Conservation (phyloP, 2,113 vertebrate genomes). For the Parus major region DNA sequence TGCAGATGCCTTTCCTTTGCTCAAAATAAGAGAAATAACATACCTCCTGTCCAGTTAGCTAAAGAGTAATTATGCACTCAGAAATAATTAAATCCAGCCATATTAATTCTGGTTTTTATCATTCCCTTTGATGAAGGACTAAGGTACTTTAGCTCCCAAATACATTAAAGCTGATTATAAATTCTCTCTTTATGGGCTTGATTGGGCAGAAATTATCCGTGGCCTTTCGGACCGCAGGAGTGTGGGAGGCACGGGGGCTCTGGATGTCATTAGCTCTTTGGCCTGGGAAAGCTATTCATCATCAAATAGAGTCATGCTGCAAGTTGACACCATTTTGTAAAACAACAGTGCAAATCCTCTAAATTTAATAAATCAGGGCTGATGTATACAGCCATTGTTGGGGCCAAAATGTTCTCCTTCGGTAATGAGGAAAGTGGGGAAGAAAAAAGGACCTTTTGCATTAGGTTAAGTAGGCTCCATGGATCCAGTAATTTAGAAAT, state of each 20-base stretch:
- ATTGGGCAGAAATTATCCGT: slow-evolving; percentile 61
- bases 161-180: slow-evolving; percentile 73
- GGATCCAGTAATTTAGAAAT: slow-evolving; percentile 22
- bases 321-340: slow-evolving; percentile 13
- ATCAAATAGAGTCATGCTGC: neutral
- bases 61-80: slow-evolving; percentile 64
- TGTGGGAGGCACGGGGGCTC: slow-evolving; percentile 17
- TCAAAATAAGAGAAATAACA: neutral
- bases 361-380: neutral
- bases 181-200: slow-evolving; percentile 63
- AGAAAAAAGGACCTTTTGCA: neutral
- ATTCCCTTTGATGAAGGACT: slow-evolving; percentile 73
- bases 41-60: slow-evolving; percentile 47
- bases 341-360: slow-evolving; percentile 23
- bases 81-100: slow-evolving; percentile 69
- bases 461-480: neutral
- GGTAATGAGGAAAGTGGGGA: neutral
- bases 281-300: slow-evolving; percentile 5
- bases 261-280: slow-evolving; percentile 25
- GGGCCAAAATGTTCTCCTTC: neutral
- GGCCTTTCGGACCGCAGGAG: slow-evolving; percentile 37
- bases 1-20: neutral
- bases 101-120: slow-evolving; percentile 68
- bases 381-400: neutral
- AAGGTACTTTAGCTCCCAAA: slow-evolving; percentile 69